Conservation (phyloP, 2,888 invertebrate species). For the Syritta pipiens region DNA sequence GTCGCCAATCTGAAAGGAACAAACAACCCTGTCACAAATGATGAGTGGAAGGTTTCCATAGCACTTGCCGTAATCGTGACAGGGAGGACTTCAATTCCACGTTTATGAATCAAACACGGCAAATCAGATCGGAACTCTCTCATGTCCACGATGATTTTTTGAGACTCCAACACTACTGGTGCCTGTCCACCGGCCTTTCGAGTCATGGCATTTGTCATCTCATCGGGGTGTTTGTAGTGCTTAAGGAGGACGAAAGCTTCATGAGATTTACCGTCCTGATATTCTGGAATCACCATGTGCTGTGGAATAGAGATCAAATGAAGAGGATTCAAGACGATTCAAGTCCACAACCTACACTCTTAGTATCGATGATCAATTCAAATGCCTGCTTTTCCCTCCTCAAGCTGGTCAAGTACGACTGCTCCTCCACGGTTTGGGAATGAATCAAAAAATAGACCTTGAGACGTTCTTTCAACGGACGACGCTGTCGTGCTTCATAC, state of each 20-base stretch:
- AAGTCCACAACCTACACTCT: slow-evolving; percentile 84
- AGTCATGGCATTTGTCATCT: slow-evolving; percentile 79
- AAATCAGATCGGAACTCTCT: slow-evolving; percentile 98
- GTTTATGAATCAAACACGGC: slow-evolving; percentile 94
- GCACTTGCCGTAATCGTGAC: slow-evolving; percentile 88
- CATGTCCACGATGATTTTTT: slow-evolving; percentile 94
- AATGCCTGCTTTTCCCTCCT: slow-evolving; percentile 96
- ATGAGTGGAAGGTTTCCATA: neutral
- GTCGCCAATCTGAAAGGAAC: slow-evolving; percentile 89
- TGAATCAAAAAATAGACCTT: slow-evolving; percentile 95
- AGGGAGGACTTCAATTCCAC: slow-evolving; percentile 95
- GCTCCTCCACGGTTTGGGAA: slow-evolving; percentile 96
- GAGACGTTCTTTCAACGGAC: slow-evolving; percentile 80
- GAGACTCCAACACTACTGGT: slow-evolving; percentile 70
- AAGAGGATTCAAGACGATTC: too few species aligned
- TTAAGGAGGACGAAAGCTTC: slow-evolving; percentile 80
- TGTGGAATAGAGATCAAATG: slow-evolving; percentile 79
- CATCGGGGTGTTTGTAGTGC: slow-evolving; percentile 72
- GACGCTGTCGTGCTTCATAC: slow-evolving; percentile 84
- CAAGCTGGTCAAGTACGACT: slow-evolving; percentile 94
- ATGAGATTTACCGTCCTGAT: slow-evolving; percentile 92
- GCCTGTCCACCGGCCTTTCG: slow-evolving; percentile 86
- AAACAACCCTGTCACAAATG: slow-evolving; percentile 58
- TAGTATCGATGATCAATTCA: slow-evolving; percentile 93
- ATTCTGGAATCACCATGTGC: slow-evolving; percentile 92